Percentiles rank a stretch among this genome's conserved stretches.
These are phyloP conservation scores for Ammospiza nelsoni DNA, from an alignment of 2,113 vertebrate species.

Conservation along the genomic window DNA sequence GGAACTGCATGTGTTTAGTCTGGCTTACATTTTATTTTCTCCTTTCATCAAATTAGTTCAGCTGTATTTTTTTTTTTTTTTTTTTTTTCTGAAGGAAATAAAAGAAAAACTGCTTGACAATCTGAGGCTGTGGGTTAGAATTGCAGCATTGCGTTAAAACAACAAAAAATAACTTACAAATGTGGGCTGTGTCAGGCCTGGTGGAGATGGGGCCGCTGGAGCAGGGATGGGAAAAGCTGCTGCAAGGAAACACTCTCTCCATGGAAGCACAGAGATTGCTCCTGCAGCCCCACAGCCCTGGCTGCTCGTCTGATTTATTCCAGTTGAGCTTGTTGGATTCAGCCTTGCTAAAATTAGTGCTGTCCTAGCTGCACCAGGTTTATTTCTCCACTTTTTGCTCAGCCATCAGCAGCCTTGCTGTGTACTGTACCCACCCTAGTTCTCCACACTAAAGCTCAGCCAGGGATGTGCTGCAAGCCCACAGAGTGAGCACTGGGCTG, in stretches of 20 bases:
- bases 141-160: slow-evolving; percentile 34
- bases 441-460: not conserved
- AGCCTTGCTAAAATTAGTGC: not conserved
- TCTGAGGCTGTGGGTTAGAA: slow-evolving; percentile 57
- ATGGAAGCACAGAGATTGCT: not conserved
- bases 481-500: not conserved
- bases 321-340: not conserved
- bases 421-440: rapidly evolving
- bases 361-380: not conserved
- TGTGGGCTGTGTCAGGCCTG: not conserved
- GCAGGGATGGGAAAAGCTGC: not conserved
- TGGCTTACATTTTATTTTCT: slow-evolving; percentile 74
- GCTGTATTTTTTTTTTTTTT: slow-evolving; percentile 68
- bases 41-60: slow-evolving; percentile 79
- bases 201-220: not conserved
- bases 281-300: not conserved
- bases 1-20: slow-evolving; percentile 77
- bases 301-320: not conserved
- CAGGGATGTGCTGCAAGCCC: not conserved
- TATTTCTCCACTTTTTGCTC: not conserved
- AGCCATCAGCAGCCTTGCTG: not conserved
- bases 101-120: slow-evolving; percentile 61
- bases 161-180: slow-evolving; percentile 49
- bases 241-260: not conserved
- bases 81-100: slow-evolving; percentile 39